phyloP scores from a whole-genome alignment of 1,140 invertebrate genomes.

The Drosophila suzukii region DNA sequence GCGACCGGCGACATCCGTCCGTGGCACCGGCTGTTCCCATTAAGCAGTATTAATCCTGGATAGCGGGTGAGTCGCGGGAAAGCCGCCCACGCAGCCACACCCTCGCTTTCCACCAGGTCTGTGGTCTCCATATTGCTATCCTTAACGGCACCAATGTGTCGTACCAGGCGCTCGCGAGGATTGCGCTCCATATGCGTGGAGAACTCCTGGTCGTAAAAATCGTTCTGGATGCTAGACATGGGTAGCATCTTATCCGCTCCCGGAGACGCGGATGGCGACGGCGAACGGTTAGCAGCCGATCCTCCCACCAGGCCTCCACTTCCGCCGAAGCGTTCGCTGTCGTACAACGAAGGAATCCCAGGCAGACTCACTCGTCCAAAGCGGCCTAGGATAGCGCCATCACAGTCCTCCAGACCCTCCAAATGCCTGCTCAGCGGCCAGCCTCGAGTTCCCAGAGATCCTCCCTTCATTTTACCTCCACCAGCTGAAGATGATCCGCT shows the following conservation, averaged over 20 bases:
- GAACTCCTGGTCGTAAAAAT: constrained; percentile 97
- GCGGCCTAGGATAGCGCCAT: constrained; percentile 87
- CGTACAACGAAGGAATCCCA: constrained; percentile 82
- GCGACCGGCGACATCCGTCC: constrained; percentile 90
- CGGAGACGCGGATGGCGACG: constrained; percentile 34
- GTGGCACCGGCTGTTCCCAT: constrained; percentile 58
- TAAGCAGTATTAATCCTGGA: constrained; percentile 71
- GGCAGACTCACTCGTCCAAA: constrained; percentile 91
- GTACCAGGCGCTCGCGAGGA: constrained; percentile 55
- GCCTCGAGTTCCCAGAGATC: constrained; percentile 25
- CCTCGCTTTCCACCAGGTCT: constrained; percentile 52
- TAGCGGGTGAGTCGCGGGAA: constrained; percentile 59
- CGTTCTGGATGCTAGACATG: constrained; percentile 90
- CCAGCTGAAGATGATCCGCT: constrained; percentile 5
- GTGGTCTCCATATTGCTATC: constrained; percentile 68
- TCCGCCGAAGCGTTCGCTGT: constrained; percentile 73
- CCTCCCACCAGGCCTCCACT: constrained; percentile 24
- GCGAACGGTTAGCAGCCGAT: not conserved
- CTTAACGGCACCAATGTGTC: constrained; percentile 48
- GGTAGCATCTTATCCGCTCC: constrained; percentile 54
- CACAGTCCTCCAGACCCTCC: constrained; percentile 25
- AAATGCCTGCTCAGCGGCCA: constrained; percentile 20
- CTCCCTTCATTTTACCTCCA: constrained; percentile 53
- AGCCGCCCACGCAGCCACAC: constrained; percentile 37
- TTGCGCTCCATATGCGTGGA: constrained; percentile 86